A percentile compares a stretch with the other conserved stretches of the same genome.
phyloP scores from a whole-genome alignment of 2,888 invertebrate species.

The Plebejus argus region DNA sequence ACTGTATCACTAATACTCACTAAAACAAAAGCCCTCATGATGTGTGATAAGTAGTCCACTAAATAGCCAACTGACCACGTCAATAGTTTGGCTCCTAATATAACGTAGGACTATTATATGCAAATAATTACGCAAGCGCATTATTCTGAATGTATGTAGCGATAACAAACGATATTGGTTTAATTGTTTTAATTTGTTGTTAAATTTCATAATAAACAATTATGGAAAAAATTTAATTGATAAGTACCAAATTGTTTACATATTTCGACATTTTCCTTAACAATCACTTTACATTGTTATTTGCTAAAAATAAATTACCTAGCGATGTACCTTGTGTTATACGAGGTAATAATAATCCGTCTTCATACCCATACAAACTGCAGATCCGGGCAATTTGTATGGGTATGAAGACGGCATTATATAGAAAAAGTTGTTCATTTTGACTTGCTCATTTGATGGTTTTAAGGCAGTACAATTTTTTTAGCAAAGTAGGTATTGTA shows the following conservation, averaged over 20 bases:
- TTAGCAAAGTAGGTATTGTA: background rate
- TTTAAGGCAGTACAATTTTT: too few species aligned
- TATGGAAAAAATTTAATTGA: background rate
- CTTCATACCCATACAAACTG: too few species aligned
- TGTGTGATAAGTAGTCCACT: constrained; percentile 47
- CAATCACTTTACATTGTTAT: too few species aligned
- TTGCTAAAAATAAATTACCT: too few species aligned
- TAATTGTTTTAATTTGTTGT: background rate
- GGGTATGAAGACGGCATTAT: too few species aligned
- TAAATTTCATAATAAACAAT: background rate
- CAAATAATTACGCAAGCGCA: constrained; percentile 47
- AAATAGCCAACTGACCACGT: constrained; percentile 47
- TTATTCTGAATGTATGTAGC: constrained; percentile 51
- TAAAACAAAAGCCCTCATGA: constrained; percentile 53
- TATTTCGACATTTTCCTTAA: background rate
- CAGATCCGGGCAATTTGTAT: too few species aligned
- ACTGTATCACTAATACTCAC: constrained; percentile 51
- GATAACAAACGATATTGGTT: constrained; percentile 2
- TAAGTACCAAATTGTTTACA: background rate
- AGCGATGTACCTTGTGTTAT: too few species aligned
- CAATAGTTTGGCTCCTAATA: constrained; percentile 48
- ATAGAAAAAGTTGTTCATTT: too few species aligned
- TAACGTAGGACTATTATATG: constrained; percentile 51
- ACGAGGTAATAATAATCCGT: too few species aligned
- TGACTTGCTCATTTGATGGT: too few species aligned